Evolutionary conservation across 1,140 invertebrate genomes (phyloP).

Genomic region (Dendrolimus punctatus): DNA sequence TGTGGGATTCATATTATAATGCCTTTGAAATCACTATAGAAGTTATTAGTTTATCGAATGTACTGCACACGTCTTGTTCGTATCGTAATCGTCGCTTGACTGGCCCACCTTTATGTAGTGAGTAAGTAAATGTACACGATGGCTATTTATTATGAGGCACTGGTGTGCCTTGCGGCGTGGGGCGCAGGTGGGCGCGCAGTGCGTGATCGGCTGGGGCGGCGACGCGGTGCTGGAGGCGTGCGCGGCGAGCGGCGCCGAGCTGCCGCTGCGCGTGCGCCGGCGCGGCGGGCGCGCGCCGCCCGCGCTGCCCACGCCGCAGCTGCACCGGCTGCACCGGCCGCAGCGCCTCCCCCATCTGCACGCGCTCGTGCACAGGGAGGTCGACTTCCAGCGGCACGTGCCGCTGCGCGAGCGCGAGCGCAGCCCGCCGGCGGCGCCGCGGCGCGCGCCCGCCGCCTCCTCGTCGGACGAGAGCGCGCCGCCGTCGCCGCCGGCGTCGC

Average conservation of each 20-base stretch:
- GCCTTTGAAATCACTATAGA: too few species aligned
- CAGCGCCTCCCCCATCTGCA: conserved; percentile 7
- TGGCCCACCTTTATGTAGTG: too few species aligned
- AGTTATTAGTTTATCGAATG: too few species aligned
- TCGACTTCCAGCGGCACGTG: neutral
- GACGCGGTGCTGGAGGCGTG: conserved; percentile 7
- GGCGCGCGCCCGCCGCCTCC: conserved; percentile 9
- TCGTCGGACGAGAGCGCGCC: conserved; percentile 37
- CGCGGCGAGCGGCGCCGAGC: conserved; percentile 16
- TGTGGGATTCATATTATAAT: too few species aligned
- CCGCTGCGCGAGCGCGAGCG: neutral
- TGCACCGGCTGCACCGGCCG: conserved; percentile 10
- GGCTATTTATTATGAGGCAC: too few species aligned
- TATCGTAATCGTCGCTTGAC: too few species aligned
- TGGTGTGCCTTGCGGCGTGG: too few species aligned
- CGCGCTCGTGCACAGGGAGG: neutral
- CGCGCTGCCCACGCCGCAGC: conserved; percentile 18
- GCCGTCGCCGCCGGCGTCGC: conserved; percentile 46
- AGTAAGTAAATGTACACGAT: too few species aligned
- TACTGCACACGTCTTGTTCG: too few species aligned
- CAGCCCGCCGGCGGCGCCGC: conserved; percentile 1
- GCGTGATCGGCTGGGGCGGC: conserved; percentile 7
- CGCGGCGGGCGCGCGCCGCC: conserved; percentile 19
- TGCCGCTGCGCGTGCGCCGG: conserved; percentile 29
- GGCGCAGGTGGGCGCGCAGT: conserved; percentile 11